A percentile compares a stretch with the other conserved stretches of the same genome.
phyloP scores from a whole-genome alignment of 2,888 invertebrate genomes.

The Aethes cnicana region DNA sequence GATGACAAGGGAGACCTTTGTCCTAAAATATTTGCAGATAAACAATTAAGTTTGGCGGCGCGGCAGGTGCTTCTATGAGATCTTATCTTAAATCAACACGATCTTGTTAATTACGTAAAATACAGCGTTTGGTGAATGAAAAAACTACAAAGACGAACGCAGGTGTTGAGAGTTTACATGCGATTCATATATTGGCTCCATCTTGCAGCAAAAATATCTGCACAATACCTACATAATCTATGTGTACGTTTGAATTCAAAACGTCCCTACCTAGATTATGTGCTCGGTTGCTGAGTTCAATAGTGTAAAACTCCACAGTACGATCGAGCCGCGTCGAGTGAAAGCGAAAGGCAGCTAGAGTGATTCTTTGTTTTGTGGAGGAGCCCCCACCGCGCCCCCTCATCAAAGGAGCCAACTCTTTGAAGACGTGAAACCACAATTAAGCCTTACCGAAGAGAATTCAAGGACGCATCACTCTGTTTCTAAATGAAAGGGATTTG shows the following conservation, averaged over 20 bases:
- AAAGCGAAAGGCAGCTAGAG: constrained; percentile 56
- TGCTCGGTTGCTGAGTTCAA: background rate
- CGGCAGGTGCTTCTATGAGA: constrained; percentile 61
- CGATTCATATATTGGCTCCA: too few species aligned
- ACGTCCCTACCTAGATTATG: background rate
- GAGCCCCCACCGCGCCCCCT: constrained; percentile 44
- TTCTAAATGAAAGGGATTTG: constrained; percentile 64
- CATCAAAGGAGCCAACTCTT: constrained; percentile 75
- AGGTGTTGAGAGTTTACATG: constrained; percentile 6
- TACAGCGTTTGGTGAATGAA: constrained; percentile 34
- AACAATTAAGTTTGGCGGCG: constrained; percentile 61
- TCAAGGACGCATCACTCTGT: constrained; percentile 72
- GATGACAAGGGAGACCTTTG: constrained; percentile 65
- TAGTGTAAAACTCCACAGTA: constrained; percentile 27
- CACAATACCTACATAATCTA: too few species aligned
- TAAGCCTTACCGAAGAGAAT: constrained; percentile 74
- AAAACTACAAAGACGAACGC: constrained; percentile 18
- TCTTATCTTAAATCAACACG: constrained; percentile 66
- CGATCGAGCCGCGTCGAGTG: constrained; percentile 45
- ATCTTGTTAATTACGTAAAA: constrained; percentile 67
- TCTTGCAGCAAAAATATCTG: too few species aligned
- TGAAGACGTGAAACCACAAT: constrained; percentile 78
- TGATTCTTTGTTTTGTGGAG: constrained; percentile 63
- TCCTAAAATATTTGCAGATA: constrained; percentile 65
- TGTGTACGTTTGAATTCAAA: too few species aligned